phyloP scores from a whole-genome alignment of 2,888 invertebrate genomes.

The Troglohyphantes excavatus region DNA sequence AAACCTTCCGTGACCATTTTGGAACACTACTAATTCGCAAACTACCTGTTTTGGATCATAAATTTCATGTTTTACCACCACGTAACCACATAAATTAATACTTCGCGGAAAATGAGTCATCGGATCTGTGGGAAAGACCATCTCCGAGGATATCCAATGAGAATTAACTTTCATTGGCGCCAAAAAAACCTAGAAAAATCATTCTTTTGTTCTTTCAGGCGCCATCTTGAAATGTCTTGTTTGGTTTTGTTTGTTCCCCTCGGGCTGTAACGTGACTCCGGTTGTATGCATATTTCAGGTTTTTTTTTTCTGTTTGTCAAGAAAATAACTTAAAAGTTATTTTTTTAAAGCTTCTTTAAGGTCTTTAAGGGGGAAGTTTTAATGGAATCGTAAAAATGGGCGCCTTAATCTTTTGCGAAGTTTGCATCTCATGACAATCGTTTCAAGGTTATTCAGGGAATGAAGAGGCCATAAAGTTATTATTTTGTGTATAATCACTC shows the following conservation, averaged over 20 bases:
- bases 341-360: slow-evolving; percentile 5
- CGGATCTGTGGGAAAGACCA: slow-evolving; percentile 27
- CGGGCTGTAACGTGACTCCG: slow-evolving; percentile 50
- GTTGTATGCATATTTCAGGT: slow-evolving; percentile 35
- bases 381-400: slow-evolving; percentile 3
- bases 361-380: background rate
- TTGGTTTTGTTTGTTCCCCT: background rate
- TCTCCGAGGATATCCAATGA: background rate
- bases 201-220: slow-evolving; percentile 14
- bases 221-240: slow-evolving; percentile 1
- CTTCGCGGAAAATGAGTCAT: slow-evolving; percentile 41
- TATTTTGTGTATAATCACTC: background rate
- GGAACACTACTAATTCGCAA: slow-evolving; percentile 62
- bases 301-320: slow-evolving; percentile 26
- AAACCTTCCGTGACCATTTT: slow-evolving; percentile 37
- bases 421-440: background rate
- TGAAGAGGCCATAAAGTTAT: background rate
- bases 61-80: slow-evolving; percentile 46
- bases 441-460: background rate
- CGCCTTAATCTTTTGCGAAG: slow-evolving; percentile 17
- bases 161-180: slow-evolving; percentile 13
- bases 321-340: slow-evolving; percentile 46
- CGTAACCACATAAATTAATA: slow-evolving; percentile 32
- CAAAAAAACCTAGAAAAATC: slow-evolving; percentile 21
- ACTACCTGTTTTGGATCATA: slow-evolving; percentile 48